A percentile compares a stretch with the other conserved stretches of the same genome.
Conservation (phyloP, 2,113 vertebrate species). For the Propithecus coquereli region DNA sequence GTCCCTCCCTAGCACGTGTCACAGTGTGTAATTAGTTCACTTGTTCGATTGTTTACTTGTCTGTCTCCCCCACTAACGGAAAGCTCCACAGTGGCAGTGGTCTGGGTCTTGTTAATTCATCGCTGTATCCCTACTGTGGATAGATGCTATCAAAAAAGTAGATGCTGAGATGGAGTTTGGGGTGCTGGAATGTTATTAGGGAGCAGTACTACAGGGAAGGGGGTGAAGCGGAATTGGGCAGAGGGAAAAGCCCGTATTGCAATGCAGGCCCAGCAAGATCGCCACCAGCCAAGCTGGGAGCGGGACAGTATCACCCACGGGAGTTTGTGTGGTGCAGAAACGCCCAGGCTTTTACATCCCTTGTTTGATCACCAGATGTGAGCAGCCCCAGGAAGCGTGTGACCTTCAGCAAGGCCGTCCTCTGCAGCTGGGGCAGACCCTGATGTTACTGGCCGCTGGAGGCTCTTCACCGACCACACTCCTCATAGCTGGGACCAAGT, state of each 20-base stretch:
- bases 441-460: neutral
- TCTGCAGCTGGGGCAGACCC: neutral
- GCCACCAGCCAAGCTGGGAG: neutral
- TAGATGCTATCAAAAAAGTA: too few relatives aligned
- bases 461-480: neutral
- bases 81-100: accelerated
- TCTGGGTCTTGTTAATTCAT: neutral
- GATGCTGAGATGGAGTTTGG: neutral
- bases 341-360: neutral
- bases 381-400: too few relatives aligned
- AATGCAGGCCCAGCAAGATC: neutral
- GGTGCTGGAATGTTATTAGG: accelerated
- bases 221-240: accelerated
- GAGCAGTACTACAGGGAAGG: accelerated
- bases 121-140: accelerated
- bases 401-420: neutral
- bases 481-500: accelerated
- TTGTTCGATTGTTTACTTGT: neutral
- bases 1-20: accelerated
- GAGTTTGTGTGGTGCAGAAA: neutral
- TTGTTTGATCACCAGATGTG: neutral
- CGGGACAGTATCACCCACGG: accelerated
- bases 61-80: neutral
- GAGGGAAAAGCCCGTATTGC: neutral
- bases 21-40: neutral